phyloP scores from a whole-genome alignment of 2,888 invertebrate species.

The Calliscelio sp. region DNA sequence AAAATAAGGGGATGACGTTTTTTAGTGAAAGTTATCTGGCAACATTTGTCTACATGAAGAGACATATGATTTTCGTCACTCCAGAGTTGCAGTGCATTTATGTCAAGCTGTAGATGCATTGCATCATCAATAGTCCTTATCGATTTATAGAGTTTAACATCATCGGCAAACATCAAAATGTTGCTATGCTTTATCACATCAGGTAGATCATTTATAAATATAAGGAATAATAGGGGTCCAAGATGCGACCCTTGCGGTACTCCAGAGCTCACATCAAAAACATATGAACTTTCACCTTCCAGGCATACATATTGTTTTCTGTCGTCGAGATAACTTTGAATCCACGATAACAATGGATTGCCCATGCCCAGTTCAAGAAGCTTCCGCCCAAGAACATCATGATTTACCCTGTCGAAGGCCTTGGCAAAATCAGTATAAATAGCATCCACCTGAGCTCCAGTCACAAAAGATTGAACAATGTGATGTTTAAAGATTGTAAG shows the following conservation, averaged over 20 bases:
- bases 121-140: background rate
- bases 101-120: background rate
- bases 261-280: background rate
- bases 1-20: background rate
- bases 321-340: background rate
- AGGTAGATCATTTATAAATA: slow-evolving; percentile 5
- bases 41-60: slow-evolving; percentile 1
- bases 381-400: no score
- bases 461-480: no score
- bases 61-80: background rate
- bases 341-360: background rate
- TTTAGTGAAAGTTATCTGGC: background rate
- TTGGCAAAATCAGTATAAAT: background rate
- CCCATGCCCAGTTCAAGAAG: background rate
- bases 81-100: background rate
- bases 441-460: no score
- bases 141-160: no score
- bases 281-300: background rate
- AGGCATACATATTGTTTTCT: background rate
- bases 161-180: background rate
- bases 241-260: background rate
- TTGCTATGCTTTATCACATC: background rate
- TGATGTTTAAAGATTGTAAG: no score
- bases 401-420: no score
- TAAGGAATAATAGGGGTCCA: background rate